phyloP scores from a whole-genome alignment of 1,140 invertebrate genomes.

The Leptonema lineaticorne region DNA sequence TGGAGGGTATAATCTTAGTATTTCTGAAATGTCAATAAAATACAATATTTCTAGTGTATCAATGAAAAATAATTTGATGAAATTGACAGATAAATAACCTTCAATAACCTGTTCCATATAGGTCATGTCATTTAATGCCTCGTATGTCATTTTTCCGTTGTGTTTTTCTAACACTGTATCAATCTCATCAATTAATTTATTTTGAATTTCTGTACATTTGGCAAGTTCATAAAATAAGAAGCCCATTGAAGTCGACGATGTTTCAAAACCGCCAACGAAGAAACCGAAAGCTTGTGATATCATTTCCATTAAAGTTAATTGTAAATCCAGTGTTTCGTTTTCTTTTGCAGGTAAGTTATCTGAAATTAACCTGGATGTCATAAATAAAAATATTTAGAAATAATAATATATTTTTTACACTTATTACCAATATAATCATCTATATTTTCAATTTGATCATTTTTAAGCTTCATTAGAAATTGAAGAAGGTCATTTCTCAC shows the following conservation, averaged over 20 bases:
- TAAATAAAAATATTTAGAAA: too few relatives aligned
- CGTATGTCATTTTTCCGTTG: slow-evolving; percentile 57
- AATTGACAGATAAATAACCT: slow-evolving; percentile 43
- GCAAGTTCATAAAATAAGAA: slow-evolving; percentile 56
- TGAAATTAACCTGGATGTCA: slow-evolving; percentile 20
- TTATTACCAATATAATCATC: slow-evolving; percentile 6
- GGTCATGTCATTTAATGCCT: slow-evolving; percentile 58
- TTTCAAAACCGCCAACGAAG: slow-evolving; percentile 58
- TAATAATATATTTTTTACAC: too few relatives aligned
- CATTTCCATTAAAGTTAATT: slow-evolving; percentile 45
- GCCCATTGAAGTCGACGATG: slow-evolving; percentile 51
- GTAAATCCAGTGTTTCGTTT: slow-evolving; percentile 43
- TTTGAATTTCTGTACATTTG: slow-evolving; percentile 51
- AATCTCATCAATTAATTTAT: slow-evolving; percentile 54
- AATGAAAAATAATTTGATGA: not conserved
- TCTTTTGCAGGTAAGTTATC: slow-evolving; percentile 47
- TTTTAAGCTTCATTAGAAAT: slow-evolving; percentile 46
- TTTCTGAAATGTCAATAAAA: slow-evolving; percentile 42
- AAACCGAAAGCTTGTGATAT: slow-evolving; percentile 57
- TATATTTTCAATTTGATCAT: slow-evolving; percentile 35
- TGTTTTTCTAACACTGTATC: slow-evolving; percentile 50
- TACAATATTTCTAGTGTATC: not conserved
- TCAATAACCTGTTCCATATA: slow-evolving; percentile 59
- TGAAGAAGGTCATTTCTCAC: slow-evolving; percentile 51
- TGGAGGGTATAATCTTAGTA: slow-evolving; percentile 42